Evolutionary conservation across 2,113 vertebrate species (phyloP).

Genomic region (Urocolius indicus): DNA sequence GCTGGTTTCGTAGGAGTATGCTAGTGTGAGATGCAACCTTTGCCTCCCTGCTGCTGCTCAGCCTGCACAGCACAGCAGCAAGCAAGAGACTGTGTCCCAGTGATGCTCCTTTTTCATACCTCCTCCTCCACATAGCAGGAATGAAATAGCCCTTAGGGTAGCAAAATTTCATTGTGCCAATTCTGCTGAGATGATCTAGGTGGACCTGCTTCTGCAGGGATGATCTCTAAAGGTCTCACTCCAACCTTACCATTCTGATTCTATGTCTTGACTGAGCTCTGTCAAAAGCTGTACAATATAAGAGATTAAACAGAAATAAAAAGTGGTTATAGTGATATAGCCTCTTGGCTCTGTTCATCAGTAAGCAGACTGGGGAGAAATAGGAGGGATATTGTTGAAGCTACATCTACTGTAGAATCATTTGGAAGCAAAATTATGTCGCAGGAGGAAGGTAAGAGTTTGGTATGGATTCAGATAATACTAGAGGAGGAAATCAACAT

Average conservation of each 20-base stretch:
- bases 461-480: not conserved
- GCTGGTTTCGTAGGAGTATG: not conserved
- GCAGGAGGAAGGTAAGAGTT: not conserved
- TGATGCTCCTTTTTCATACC: not conserved
- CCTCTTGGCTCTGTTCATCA: not conserved
- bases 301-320: not conserved
- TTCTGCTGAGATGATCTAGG: not conserved
- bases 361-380: not conserved
- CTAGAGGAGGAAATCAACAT: not conserved
- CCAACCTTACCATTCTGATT: too few species aligned
- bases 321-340: not conserved
- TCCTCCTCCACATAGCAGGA: fast-evolving
- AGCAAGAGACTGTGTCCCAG: not conserved
- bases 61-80: not conserved
- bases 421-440: not conserved
- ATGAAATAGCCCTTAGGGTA: not conserved
- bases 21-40: too few species aligned
- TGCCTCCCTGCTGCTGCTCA: not conserved
- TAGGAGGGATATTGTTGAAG: not conserved
- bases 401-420: not conserved
- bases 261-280: not conserved
- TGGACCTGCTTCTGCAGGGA: too few species aligned
- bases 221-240: too few species aligned
- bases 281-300: not conserved
- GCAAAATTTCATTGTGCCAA: fast-evolving